phyloP scores from a whole-genome alignment of 2,888 invertebrate species.

The Troides helena region DNA sequence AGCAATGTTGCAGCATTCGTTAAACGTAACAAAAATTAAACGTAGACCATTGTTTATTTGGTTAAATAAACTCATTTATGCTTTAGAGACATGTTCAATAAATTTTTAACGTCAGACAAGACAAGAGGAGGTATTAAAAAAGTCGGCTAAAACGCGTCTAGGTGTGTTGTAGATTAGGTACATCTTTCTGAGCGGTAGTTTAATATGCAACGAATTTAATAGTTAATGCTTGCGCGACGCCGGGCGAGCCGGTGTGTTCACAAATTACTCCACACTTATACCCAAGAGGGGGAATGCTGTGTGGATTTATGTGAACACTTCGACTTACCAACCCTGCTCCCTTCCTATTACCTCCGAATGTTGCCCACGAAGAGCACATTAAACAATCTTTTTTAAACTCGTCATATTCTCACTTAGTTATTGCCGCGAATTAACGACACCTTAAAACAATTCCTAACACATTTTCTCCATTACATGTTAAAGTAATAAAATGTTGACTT shows the following conservation, averaged over 20 bases:
- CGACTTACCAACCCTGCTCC: conserved; percentile 61
- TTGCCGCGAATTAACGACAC: conserved; percentile 24
- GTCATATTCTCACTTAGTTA: conserved; percentile 5
- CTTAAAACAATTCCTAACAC: conserved; percentile 20
- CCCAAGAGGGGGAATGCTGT: conserved; percentile 57
- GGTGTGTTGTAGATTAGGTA: conserved; percentile 58
- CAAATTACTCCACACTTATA: conserved; percentile 76
- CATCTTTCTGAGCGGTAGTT: conserved; percentile 64
- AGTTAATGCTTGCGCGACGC: conserved; percentile 74
- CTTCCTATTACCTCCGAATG: conserved; percentile 47
- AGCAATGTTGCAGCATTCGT: neutral
- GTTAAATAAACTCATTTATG: no score
- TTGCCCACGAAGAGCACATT: conserved; percentile 43
- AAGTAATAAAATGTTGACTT: conserved; percentile 28
- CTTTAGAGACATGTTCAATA: no score
- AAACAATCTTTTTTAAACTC: conserved; percentile 30
- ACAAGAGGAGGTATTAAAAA: conserved; percentile 2
- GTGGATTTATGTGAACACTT: conserved; percentile 69
- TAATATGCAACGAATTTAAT: conserved; percentile 80
- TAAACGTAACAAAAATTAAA: neutral
- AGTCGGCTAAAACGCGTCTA: conserved; percentile 40
- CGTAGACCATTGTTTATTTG: no score
- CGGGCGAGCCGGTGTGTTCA: conserved; percentile 63
- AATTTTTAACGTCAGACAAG: no score
- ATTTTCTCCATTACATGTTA: conserved; percentile 22